Percentiles rank a stretch among this genome's conserved stretches.
phyloP scores from a whole-genome alignment of 53 echinoderm and acorn worm genomes.

The Paracentrotus lividus region DNA sequence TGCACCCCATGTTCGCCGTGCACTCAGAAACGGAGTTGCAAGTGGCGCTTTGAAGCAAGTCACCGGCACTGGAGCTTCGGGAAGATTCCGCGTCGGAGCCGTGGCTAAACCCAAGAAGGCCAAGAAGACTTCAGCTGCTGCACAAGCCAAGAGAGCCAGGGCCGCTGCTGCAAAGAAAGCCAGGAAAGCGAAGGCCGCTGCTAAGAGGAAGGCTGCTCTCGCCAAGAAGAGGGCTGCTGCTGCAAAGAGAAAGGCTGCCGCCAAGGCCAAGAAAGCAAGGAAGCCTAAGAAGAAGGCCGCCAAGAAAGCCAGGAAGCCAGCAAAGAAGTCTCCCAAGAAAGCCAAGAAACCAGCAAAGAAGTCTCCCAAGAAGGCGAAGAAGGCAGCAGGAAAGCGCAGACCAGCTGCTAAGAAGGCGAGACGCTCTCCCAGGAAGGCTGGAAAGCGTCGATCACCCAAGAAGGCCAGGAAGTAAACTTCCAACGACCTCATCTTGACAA shows the following conservation, averaged over 20 bases:
- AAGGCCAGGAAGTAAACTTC: constrained; percentile 33
- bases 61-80: constrained; percentile 69
- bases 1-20: constrained; percentile 45
- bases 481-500: not conserved
- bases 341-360: not conserved
- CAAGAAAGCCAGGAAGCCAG: constrained; percentile 32
- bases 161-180: constrained; percentile 15
- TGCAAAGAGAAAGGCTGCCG: constrained; percentile 60
- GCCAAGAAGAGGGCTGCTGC: constrained; percentile 67
- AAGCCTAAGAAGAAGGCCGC: constrained; percentile 7
- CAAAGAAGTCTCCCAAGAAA: constrained; percentile 13
- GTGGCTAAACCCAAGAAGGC: not conserved
- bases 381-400: constrained; percentile 15
- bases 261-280: constrained; percentile 24
- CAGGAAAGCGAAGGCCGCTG: constrained; percentile 53
- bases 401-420: constrained; percentile 16
- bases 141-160: constrained; percentile 51
- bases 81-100: constrained; percentile 61
- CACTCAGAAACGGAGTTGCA: constrained; percentile 67
- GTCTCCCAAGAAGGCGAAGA: constrained; percentile 44
- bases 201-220: constrained; percentile 38
- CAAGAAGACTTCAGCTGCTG: constrained; percentile 25
- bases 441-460: constrained; percentile 16
- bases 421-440: constrained; percentile 29
- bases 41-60: constrained; percentile 51